phyloP scores from a whole-genome alignment of 2,888 invertebrate species.

The Sphaeridia pumilis region DNA sequence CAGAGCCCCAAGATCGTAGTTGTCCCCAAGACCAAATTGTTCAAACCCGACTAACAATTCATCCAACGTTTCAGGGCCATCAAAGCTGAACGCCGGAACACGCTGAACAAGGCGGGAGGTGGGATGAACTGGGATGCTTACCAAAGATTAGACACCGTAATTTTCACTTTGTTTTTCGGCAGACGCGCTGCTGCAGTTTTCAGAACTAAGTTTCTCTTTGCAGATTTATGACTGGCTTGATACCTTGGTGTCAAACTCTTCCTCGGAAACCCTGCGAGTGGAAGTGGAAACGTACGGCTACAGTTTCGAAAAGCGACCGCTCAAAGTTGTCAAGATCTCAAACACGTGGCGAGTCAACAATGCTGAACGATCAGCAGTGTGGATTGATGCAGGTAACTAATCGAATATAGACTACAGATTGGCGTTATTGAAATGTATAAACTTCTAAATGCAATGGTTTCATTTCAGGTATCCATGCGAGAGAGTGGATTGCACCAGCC shows the following conservation, averaged over 20 bases:
- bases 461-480: slow-evolving; percentile 59
- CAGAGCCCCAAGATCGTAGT: too few relatives aligned
- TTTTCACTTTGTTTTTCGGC: neutral
- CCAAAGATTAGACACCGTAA: slow-evolving; percentile 24
- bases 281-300: slow-evolving; percentile 52
- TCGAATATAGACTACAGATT: neutral
- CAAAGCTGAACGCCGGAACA: slow-evolving; percentile 1
- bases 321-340: slow-evolving; percentile 39
- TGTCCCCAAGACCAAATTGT: neutral
- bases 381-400: slow-evolving; percentile 46
- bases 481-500: slow-evolving; percentile 79
- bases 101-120: slow-evolving; percentile 12
- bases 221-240: slow-evolving; percentile 14
- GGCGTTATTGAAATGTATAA: too few relatives aligned
- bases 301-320: slow-evolving; percentile 57
- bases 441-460: too few relatives aligned
- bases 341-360: slow-evolving; percentile 36
- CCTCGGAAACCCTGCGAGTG: neutral
- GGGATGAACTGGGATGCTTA: slow-evolving; percentile 29
- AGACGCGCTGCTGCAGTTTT: too few relatives aligned
- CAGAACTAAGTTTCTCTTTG: neutral
- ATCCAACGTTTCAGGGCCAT: slow-evolving; percentile 5
- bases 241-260: neutral
- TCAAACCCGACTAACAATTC: neutral
- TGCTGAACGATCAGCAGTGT: slow-evolving; percentile 45